A percentile compares a stretch with the other conserved stretches of the same genome.
These are phyloP conservation scores for Diplazon laetatorius DNA, from an alignment of 2,888 invertebrate species.

Conservation along the genomic window DNA sequence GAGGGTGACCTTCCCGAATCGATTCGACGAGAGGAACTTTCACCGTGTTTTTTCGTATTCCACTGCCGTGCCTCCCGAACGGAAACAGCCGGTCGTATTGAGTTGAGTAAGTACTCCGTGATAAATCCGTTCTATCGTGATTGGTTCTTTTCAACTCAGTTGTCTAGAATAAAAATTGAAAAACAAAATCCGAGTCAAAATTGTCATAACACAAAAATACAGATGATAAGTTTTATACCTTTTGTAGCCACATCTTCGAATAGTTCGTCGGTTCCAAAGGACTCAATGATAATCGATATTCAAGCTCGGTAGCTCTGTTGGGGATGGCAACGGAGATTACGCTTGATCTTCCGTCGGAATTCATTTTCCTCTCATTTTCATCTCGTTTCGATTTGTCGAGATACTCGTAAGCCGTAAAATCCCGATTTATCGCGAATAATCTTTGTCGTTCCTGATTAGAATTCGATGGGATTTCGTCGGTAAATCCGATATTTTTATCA, in stretches of 20 bases:
- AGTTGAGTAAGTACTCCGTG: slow-evolving; percentile 74
- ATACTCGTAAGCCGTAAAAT: slow-evolving; percentile 76
- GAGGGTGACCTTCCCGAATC: slow-evolving; percentile 46
- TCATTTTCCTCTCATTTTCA: slow-evolving; percentile 55
- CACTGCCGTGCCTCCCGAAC: slow-evolving; percentile 70
- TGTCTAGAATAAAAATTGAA: slow-evolving; percentile 36
- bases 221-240: slow-evolving; percentile 46
- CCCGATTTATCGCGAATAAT: slow-evolving; percentile 75
- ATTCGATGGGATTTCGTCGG: not conserved
- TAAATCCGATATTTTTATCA: not conserved
- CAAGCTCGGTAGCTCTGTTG: slow-evolving; percentile 60
- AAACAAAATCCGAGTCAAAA: not conserved
- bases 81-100: slow-evolving; percentile 76
- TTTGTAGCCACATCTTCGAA: slow-evolving; percentile 67
- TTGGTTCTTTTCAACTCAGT: slow-evolving; percentile 58
- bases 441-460: slow-evolving; percentile 60
- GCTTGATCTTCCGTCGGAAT: slow-evolving; percentile 62
- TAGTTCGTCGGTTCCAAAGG: slow-evolving; percentile 61
- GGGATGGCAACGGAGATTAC: slow-evolving; percentile 65
- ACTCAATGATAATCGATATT: slow-evolving; percentile 65
- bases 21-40: slow-evolving; percentile 61
- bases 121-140: slow-evolving; percentile 61
- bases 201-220: not conserved
- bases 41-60: slow-evolving; percentile 64
- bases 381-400: slow-evolving; percentile 69